These are phyloP conservation scores for Thunnus thynnus DNA, from an alignment of 2,113 vertebrate genomes.

Conservation along the genomic window DNA sequence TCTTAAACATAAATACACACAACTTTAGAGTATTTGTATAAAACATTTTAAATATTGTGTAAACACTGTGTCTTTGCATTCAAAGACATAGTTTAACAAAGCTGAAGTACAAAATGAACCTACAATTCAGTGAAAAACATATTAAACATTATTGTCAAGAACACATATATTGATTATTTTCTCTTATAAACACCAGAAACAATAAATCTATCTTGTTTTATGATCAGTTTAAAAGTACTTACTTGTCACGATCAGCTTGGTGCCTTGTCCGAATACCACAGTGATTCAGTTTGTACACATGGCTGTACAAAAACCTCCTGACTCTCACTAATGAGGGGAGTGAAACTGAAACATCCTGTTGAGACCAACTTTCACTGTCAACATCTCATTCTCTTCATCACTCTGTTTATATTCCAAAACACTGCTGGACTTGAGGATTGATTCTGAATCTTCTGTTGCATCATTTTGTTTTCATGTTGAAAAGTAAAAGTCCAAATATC, in stretches of 20 bases:
- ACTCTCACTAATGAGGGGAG: slow-evolving; percentile 57
- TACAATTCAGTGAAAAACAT: not conserved
- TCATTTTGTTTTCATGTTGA: no score
- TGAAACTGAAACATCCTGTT: slow-evolving; percentile 63
- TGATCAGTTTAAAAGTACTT: slow-evolving; percentile 54
- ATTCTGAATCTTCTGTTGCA: no score
- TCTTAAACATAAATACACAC: no score
- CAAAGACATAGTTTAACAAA: not conserved
- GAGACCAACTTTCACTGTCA: slow-evolving; percentile 41
- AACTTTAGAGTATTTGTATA: no score
- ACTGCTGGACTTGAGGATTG: not conserved
- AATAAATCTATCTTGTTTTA: not conserved
- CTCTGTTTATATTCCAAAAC: not conserved
- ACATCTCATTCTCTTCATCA: slow-evolving; percentile 3
- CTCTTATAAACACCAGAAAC: not conserved
- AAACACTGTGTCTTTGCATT: not conserved
- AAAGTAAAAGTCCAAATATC: no score
- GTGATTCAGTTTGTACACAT: slow-evolving; percentile 73
- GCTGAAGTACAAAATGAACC: not conserved
- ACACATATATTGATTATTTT: not conserved
- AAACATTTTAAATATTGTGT: not conserved
- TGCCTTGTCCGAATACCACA: slow-evolving; percentile 84
- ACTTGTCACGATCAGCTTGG: slow-evolving; percentile 75
- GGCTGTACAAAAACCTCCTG: slow-evolving; percentile 79
- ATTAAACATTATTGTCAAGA: no score